Evolutionary conservation across 2,888 invertebrate species (phyloP), one percentile per base, ranked within the genome.

Genomic region (Lordiphosa fenestrarum): DNA sequence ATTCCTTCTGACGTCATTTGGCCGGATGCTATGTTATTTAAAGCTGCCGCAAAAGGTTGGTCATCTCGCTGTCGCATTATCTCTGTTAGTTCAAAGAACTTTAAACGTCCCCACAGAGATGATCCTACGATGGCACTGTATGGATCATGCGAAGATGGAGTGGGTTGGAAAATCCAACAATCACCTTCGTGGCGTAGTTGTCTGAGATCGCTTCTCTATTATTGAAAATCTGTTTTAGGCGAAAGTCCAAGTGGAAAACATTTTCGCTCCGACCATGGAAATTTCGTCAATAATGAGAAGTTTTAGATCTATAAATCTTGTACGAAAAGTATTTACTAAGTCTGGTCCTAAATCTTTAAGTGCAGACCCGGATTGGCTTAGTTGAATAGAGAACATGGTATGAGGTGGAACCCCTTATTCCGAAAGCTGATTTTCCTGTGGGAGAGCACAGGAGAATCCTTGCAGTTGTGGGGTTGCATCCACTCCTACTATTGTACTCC

Each of bases 21-120:
- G 15, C 15, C 36, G 25, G 30, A 40, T 25, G 37, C 42, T 42
- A 52, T 42, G 12, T 52, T 42, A 19, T 52, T 52, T n/a, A 44
- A 38, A 6, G 53, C 53, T 7, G n/a, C n/a, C 6, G 23, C 15
- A n/a, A n/a, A n/a, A n/a, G n/a, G n/a, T n/a, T n/a, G n/a, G n/a
- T n/a, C n/a, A n/a, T n/a, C n/a, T n/a, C n/a, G n/a, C n/a, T n/a
- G n/a, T n/a, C n/a, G n/a, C n/a, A n/a, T n/a, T n/a, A n/a, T n/a
- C n/a, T n/a, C n/a, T n/a, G n/a, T n/a, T n/a, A n/a, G n/a, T n/a
- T n/a, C n/a, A n/a, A n/a, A n/a, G n/a, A n/a, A n/a, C n/a, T n/a
- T n/a, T n/a, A n/a, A n/a, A n/a, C n/a, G n/a, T n/a, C n/a, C n/a
- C n/a, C n/a, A n/a, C n/a, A n/a, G n/a, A n/a, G n/a, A n/a, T n/a